phyloP scores from a whole-genome alignment of 1,140 invertebrate genomes.

The Ridgeia piscesae region DNA sequence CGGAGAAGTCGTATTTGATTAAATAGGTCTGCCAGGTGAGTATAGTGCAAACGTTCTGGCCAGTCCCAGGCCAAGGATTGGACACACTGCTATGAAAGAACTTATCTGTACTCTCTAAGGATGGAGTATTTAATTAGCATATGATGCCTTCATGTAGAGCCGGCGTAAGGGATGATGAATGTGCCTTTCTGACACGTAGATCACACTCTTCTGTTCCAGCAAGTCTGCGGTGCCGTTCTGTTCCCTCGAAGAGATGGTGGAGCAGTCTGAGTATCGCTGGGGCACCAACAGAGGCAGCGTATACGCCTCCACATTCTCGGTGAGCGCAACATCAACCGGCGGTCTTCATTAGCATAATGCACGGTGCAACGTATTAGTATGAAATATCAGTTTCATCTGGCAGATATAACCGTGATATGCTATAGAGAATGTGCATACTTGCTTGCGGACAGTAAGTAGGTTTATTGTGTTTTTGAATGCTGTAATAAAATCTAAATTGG shows the following conservation, averaged over 20 bases:
- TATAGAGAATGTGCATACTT: neutral
- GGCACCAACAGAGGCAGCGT: slow-evolving; percentile 27
- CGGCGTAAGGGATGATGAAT: too few relatives aligned
- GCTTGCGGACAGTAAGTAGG: too few relatives aligned
- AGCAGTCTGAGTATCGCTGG: slow-evolving; percentile 35
- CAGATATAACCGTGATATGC: neutral
- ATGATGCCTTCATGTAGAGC: too few relatives aligned
- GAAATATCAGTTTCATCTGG: neutral
- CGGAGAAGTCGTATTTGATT: too few relatives aligned
- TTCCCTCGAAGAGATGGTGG: slow-evolving; percentile 34
- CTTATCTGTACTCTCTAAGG: too few relatives aligned
- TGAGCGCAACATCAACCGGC: neutral
- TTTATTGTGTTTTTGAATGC: too few relatives aligned
- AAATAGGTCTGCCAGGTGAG: too few relatives aligned
- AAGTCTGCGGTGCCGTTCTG: slow-evolving; percentile 39
- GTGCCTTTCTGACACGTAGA: neutral
- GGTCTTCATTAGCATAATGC: neutral
- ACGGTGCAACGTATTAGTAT: neutral
- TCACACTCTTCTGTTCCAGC: neutral
- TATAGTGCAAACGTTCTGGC: too few relatives aligned
- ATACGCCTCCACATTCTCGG: slow-evolving; percentile 27
- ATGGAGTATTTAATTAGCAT: too few relatives aligned
- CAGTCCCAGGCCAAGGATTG: too few relatives aligned
- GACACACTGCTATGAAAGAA: too few relatives aligned
- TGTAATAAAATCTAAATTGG: too few relatives aligned